A percentile compares a stretch with the other conserved stretches of the same genome.
Evolutionary conservation across 92 coral and sea anemone species (phyloP).

Genomic region (Porites cylindrica): DNA sequence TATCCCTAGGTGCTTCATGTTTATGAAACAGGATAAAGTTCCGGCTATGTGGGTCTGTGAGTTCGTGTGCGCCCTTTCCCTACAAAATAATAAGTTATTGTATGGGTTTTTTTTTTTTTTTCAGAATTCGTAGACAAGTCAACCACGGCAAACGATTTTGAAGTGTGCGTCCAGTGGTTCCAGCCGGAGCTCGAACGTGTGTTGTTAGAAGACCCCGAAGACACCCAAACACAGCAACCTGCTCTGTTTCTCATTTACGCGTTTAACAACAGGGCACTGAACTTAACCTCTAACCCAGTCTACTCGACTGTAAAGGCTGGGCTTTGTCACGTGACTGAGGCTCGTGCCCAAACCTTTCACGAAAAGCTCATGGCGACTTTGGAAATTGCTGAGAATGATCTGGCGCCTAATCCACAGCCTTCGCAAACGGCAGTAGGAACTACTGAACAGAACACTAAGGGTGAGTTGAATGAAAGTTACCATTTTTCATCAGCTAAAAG

Average conservation of each 20-base stretch:
- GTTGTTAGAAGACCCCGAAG: conserved; percentile 25
- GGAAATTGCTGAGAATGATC: conserved; percentile 88
- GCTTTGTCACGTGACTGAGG: conserved; percentile 50
- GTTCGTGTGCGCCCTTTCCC: too few species aligned
- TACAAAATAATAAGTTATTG: background rate
- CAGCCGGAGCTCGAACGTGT: conserved; percentile 58
- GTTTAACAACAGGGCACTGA: conserved; percentile 82
- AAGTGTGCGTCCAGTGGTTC: conserved; percentile 89
- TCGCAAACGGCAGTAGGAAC: conserved; percentile 31
- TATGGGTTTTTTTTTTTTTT: background rate
- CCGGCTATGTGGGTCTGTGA: too few species aligned
- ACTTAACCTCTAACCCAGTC: conserved; percentile 46
- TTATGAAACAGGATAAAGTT: too few species aligned
- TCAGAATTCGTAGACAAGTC: conserved; percentile 38
- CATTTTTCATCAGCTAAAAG: background rate
- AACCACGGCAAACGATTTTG: conserved; percentile 74
- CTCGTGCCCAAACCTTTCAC: conserved; percentile 78
- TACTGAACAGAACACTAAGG: background rate
- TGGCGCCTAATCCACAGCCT: conserved; percentile 47
- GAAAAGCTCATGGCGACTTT: conserved; percentile 81
- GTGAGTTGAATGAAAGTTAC: background rate
- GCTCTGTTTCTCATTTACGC: conserved; percentile 70
- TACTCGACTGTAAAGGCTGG: conserved; percentile 72
- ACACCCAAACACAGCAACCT: conserved; percentile 23
- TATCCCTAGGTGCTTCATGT: too few species aligned